Percentiles rank a stretch among this genome's conserved stretches.
These are phyloP conservation scores for Bradypodion pumilum DNA, from an alignment of 2,797 vertebrate genomes.

Conservation along the genomic window DNA sequence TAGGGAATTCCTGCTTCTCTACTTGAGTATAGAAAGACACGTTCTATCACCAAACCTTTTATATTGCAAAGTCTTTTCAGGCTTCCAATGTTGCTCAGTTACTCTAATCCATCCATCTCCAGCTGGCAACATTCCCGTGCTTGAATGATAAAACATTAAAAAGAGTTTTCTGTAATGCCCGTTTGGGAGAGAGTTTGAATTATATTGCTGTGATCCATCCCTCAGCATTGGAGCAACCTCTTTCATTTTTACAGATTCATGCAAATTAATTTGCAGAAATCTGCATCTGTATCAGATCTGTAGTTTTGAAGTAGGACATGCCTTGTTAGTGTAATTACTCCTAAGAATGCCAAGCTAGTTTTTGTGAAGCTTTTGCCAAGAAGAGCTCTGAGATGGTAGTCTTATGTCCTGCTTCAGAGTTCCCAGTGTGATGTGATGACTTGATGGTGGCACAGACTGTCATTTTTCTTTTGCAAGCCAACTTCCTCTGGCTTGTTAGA, in stretches of 20 bases:
- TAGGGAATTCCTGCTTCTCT: background rate
- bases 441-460: background rate
- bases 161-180: background rate
- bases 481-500: background rate
- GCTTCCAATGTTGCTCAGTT: background rate
- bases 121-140: background rate
- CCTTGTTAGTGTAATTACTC: background rate
- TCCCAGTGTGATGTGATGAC: background rate
- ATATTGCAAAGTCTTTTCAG: background rate
- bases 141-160: background rate
- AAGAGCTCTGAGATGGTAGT: background rate
- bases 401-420: background rate
- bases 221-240: background rate
- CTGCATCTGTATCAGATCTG: background rate
- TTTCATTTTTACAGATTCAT: background rate
- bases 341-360: background rate
- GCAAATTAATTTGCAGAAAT: background rate
- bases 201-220: background rate
- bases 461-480: background rate
- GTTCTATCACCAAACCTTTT: background rate
- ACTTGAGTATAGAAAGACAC: background rate
- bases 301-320: background rate
- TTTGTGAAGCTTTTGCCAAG: background rate
- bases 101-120: background rate
- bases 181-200: background rate